Evolutionary conservation across 1,140 invertebrate genomes (phyloP).

Genomic region (Brachystomella parvula): DNA sequence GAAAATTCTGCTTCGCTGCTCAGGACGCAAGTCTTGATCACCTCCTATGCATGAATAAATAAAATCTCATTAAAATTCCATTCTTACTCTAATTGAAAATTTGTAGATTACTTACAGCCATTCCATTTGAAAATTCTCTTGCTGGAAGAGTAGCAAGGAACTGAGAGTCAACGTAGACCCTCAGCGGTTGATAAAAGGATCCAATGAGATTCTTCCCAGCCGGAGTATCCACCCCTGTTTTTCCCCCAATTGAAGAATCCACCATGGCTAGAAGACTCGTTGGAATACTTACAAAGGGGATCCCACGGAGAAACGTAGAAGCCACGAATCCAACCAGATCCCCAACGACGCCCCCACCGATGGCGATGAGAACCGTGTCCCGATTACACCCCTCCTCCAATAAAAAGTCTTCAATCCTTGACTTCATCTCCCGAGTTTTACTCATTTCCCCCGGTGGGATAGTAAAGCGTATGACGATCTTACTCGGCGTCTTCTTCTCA

Average conservation of each 20-base stretch:
- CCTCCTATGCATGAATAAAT: too few relatives aligned
- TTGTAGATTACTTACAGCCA: too few relatives aligned
- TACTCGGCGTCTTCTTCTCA: background rate
- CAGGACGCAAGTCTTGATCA: constrained; percentile 8
- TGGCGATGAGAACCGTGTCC: background rate
- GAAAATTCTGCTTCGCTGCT: background rate
- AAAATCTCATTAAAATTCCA: too few relatives aligned
- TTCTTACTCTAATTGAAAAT: too few relatives aligned
- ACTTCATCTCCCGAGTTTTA: background rate
- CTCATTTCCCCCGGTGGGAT: constrained; percentile 6
- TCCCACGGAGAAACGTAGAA: constrained; percentile 10
- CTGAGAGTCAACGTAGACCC: background rate
- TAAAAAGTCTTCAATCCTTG: background rate
- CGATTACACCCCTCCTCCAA: constrained; percentile 1
- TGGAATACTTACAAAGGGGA: constrained; percentile 4
- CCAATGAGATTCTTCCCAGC: constrained; percentile 13
- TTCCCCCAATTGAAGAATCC: constrained; percentile 5
- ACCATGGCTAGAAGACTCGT: constrained; percentile 12
- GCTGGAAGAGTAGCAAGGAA: background rate
- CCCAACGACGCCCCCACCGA: constrained; percentile 9
- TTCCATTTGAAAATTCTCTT: constrained; percentile 11
- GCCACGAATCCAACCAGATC: constrained; percentile 17
- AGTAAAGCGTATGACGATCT: background rate
- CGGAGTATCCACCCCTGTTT: constrained; percentile 1
- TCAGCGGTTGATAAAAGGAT: background rate